Evolutionary conservation across 1,140 invertebrate species (phyloP).

Genomic region (Hydropsyche tenuis): DNA sequence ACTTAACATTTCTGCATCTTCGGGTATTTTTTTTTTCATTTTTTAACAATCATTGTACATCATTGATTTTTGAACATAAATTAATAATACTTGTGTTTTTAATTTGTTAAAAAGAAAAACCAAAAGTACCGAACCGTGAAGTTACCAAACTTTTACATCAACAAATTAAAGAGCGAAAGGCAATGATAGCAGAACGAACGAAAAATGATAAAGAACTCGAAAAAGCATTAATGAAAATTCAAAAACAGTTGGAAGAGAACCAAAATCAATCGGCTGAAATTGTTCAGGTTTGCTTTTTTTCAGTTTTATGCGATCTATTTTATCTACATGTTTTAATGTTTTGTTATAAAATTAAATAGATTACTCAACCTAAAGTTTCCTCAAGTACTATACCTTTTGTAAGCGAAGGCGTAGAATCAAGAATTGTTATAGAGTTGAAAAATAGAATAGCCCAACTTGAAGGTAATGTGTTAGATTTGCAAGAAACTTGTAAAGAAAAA

Average conservation of each 20-base stretch:
- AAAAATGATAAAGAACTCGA: conserved; percentile 48
- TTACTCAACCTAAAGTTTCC: conserved; percentile 40
- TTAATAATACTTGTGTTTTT: background rate
- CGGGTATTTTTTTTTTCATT: background rate
- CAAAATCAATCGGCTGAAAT: conserved; percentile 45
- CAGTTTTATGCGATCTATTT: conserved; percentile 18
- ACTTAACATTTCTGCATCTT: background rate
- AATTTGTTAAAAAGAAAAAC: conserved; percentile 36
- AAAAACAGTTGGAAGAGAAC: conserved; percentile 47
- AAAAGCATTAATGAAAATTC: conserved; percentile 46
- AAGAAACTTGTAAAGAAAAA: conserved; percentile 84
- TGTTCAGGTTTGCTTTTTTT: conserved; percentile 38
- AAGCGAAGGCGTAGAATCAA: conserved; percentile 35
- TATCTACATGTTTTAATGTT: background rate
- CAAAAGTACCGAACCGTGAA: conserved; percentile 44
- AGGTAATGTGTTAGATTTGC: conserved; percentile 70
- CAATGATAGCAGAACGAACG: conserved; percentile 46
- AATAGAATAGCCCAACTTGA: conserved; percentile 69
- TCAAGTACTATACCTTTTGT: background rate
- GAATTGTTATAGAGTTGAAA: conserved; percentile 61
- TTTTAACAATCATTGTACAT: background rate
- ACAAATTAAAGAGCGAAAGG: conserved; percentile 48
- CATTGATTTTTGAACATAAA: background rate
- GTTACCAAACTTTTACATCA: conserved; percentile 47
- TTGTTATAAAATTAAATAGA: conserved; percentile 5